Evolutionary conservation across 2,888 invertebrate species (phyloP).

Genomic region (Asteroscopus sphinx): DNA sequence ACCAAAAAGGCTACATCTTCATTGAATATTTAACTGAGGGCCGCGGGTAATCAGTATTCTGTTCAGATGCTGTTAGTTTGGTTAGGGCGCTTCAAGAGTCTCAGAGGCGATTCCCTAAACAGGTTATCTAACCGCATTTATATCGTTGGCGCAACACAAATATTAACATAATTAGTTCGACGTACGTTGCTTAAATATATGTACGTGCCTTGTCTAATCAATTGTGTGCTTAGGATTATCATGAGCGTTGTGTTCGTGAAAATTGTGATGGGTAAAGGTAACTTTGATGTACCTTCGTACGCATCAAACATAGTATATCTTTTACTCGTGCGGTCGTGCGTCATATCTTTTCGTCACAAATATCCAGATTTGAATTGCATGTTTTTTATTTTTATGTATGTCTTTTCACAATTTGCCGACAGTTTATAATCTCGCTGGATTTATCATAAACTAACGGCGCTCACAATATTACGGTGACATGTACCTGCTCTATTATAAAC

Average conservation of each 20-base stretch:
- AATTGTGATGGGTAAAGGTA: conserved; percentile 6
- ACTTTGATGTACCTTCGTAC: too few species aligned
- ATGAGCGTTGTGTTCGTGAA: conserved; percentile 19
- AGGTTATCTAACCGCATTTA: conserved; percentile 86
- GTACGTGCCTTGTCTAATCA: conserved; percentile 65
- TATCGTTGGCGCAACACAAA: conserved; percentile 80
- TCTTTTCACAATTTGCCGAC: neutral
- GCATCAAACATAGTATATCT: too few species aligned
- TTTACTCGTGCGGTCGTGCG: neutral
- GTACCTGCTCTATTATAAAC: too few species aligned
- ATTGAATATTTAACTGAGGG: conserved; percentile 77
- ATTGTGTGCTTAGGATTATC: conserved; percentile 36
- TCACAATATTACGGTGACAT: too few species aligned
- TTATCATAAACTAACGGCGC: too few species aligned
- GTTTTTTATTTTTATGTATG: neutral
- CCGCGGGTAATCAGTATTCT: conserved; percentile 79
- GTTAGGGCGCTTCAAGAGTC: conserved; percentile 80
- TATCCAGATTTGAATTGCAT: neutral
- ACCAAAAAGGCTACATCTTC: conserved; percentile 72
- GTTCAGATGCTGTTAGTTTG: conserved; percentile 80
- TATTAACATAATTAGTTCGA: conserved; percentile 85
- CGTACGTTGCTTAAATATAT: conserved; percentile 72
- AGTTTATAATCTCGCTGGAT: neutral
- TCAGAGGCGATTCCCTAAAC: conserved; percentile 83
- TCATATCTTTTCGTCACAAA: neutral